Conservation (phyloP, 1,140 invertebrate species). For the Varroa destructor region DNA sequence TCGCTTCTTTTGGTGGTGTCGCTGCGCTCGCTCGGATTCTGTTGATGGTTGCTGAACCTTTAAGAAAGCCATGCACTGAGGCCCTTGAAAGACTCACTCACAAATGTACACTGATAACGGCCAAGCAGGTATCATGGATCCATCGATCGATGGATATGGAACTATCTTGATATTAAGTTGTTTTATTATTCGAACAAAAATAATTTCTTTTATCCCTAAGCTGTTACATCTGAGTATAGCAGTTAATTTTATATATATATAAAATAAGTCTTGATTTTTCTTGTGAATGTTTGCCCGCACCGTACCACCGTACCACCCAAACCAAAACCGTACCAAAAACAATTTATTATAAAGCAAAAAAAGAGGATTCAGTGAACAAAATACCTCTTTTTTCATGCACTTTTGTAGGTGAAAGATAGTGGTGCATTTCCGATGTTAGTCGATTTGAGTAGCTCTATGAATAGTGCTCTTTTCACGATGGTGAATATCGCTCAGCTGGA, state of each 20-base stretch:
- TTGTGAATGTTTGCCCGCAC: too few species aligned
- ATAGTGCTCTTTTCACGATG: constrained; percentile 13
- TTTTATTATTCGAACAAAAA: too few species aligned
- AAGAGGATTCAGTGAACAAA: too few species aligned
- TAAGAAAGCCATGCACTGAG: constrained; percentile 5
- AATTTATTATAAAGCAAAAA: too few species aligned
- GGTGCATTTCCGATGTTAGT: constrained; percentile 16
- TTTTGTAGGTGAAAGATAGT: constrained; percentile 18
- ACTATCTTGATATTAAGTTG: too few species aligned
- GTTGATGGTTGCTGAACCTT: neutral
- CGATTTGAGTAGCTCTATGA: neutral
- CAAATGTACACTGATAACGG: neutral
- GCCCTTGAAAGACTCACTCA: neutral
- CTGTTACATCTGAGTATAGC: too few species aligned
- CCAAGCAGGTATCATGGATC: neutral
- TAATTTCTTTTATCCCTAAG: too few species aligned
- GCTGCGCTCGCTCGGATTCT: neutral
- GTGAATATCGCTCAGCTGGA: constrained; percentile 4
- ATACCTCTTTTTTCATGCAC: neutral
- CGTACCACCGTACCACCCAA: too few species aligned
- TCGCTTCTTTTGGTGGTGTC: neutral
- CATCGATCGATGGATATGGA: too few species aligned
- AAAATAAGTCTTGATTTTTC: too few species aligned
- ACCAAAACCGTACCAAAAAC: too few species aligned
- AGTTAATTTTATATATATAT: too few species aligned